Evolutionary conservation across 1,140 invertebrate genomes (phyloP).

Genomic region (Drosophila navojoa): DNA sequence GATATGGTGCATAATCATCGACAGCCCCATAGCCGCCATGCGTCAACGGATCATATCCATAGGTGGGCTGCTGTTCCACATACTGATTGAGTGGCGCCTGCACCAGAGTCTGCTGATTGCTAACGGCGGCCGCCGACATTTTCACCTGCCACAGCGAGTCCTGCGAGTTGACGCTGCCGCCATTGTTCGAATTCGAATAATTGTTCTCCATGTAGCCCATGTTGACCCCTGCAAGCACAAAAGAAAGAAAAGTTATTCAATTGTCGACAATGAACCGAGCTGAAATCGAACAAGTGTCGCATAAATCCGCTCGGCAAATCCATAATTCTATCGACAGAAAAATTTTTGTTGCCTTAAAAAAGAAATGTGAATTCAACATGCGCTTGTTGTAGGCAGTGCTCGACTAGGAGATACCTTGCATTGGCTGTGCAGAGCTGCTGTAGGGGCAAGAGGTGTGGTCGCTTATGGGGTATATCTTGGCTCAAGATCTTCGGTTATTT

Average conservation of each 20-base stretch:
- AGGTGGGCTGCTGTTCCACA: constrained; percentile 87
- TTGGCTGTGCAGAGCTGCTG: too few relatives aligned
- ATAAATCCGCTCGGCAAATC: constrained; percentile 27
- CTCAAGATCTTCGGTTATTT: too few relatives aligned
- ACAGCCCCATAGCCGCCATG: constrained; percentile 92
- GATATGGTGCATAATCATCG: constrained; percentile 94
- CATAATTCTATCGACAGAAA: constrained; percentile 32
- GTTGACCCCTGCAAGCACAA: constrained; percentile 87
- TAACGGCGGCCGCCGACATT: constrained; percentile 88
- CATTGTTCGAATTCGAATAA: constrained; percentile 96
- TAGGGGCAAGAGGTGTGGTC: too few relatives aligned
- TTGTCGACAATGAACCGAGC: constrained; percentile 6
- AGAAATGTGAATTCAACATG: not conserved
- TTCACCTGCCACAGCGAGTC: constrained; percentile 98
- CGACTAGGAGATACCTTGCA: too few relatives aligned
- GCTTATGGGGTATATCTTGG: too few relatives aligned
- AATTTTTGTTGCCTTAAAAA: constrained; percentile 49
- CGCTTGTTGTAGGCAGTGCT: too few relatives aligned
- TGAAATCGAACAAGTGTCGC: constrained; percentile 38
- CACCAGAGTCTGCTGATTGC: constrained; percentile 86
- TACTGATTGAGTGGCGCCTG: constrained; percentile 85
- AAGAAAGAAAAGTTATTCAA: constrained; percentile 22
- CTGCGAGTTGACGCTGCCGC: constrained; percentile 96
- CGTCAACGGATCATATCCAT: constrained; percentile 90
- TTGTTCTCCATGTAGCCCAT: constrained; percentile 96